Percentiles rank a stretch among this genome's conserved stretches.
Evolutionary conservation across 1,140 invertebrate species (phyloP).

Genomic region (Panagrolaimus sp.): DNA sequence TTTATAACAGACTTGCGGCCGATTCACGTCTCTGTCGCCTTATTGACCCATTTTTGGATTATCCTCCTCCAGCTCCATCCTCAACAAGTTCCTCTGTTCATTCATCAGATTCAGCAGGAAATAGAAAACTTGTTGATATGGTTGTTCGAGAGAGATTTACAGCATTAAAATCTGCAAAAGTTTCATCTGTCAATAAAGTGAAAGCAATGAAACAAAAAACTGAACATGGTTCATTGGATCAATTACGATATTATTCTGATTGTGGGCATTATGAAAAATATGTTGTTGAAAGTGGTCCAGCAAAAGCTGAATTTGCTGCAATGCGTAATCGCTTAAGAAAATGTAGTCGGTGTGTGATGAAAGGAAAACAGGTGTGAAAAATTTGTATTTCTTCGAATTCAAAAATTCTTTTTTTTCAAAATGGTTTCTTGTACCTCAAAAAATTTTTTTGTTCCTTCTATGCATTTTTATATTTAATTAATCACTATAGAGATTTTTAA

Average conservation of each 20-base stretch:
- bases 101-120: conserved; percentile 9
- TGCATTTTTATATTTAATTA: conserved; percentile 4
- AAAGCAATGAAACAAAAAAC: neutral
- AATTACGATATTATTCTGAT: conserved; percentile 30
- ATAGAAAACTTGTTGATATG: conserved; percentile 17
- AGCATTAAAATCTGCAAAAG: conserved; percentile 12
- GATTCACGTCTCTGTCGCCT: conserved; percentile 33
- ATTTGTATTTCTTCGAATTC: no score
- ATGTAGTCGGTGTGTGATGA: conserved; percentile 28
- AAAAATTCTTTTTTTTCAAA: neutral
- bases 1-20: conserved; percentile 36
- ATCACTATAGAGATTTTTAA: no score
- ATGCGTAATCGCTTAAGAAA: conserved; percentile 28
- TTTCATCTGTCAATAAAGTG: neutral
- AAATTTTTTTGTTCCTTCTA: neutral
- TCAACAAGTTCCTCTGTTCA: conserved; percentile 9
- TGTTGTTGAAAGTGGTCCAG: conserved; percentile 35
- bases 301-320: conserved; percentile 31
- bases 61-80: conserved; percentile 1
- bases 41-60: conserved; percentile 34
- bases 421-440: conserved; percentile 11
- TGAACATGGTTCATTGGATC: conserved; percentile 3
- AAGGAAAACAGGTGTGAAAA: neutral
- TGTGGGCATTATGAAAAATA: conserved; percentile 36
- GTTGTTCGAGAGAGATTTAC: conserved; percentile 26